Conservation (phyloP, 2,113 vertebrate species). For the Ophiodon elongatus region DNA sequence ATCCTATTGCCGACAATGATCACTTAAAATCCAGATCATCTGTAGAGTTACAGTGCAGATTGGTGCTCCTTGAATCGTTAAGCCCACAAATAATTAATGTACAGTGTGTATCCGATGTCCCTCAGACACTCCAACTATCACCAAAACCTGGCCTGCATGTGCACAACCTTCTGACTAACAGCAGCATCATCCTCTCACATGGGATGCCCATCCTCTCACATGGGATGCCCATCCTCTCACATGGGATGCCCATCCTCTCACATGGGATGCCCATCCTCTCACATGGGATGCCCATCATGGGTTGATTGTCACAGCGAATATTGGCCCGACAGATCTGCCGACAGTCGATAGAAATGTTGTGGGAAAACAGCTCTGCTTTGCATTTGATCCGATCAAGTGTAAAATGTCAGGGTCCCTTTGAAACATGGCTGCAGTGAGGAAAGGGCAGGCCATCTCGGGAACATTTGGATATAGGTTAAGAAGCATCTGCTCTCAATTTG, state of each 20-base stretch:
- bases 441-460: slow-evolving; percentile 26
- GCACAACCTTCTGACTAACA: not conserved
- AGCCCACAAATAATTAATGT: not conserved
- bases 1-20: slow-evolving; percentile 40
- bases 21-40: slow-evolving; percentile 34
- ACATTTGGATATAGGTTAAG: slow-evolving; percentile 44
- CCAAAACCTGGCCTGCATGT: not conserved
- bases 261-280: not conserved
- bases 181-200: not conserved
- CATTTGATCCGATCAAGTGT: slow-evolving; percentile 8
- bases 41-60: slow-evolving; percentile 14
- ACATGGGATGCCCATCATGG: not conserved
- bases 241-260: not conserved
- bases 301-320: not conserved
- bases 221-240: not conserved
- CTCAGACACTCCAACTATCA: not conserved
- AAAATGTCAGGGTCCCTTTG: slow-evolving; percentile 62
- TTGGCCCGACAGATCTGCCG: not conserved
- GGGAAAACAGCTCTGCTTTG: slow-evolving; percentile 3
- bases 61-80: slow-evolving; percentile 9
- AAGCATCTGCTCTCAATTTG: slow-evolving; percentile 44
- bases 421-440: slow-evolving; percentile 33
- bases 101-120: not conserved
- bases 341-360: slow-evolving; percentile 15
- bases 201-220: not conserved